Conservation (phyloP, 30 jellyfish, hydroid and myxozoan species). For the Pseudorhiza aurosa region DNA sequence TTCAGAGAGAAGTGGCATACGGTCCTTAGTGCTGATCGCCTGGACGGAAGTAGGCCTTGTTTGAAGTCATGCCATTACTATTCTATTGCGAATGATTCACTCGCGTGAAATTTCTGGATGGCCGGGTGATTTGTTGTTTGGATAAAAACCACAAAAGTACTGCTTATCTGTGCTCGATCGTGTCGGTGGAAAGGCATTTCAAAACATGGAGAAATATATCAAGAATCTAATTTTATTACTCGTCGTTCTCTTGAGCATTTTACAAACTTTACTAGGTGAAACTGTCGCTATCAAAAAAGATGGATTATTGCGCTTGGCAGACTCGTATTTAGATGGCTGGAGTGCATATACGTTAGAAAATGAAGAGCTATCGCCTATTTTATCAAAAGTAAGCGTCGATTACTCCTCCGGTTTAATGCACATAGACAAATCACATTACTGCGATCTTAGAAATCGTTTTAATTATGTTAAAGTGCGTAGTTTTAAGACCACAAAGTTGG, state of each 20-base stretch:
- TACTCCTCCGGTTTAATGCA: slow-evolving; percentile 14
- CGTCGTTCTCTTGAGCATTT: background rate
- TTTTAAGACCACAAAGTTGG: slow-evolving; percentile 7
- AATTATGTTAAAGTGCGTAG: slow-evolving; percentile 11
- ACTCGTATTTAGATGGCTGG: slow-evolving; percentile 48
- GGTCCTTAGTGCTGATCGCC: background rate
- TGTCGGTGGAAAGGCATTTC: background rate
- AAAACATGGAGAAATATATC: slow-evolving; percentile 31
- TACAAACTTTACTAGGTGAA: slow-evolving; percentile 7
- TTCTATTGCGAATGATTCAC: slow-evolving; percentile 52
- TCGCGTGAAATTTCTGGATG: background rate
- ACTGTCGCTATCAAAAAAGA: background rate
- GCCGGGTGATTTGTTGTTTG: slow-evolving; percentile 66
- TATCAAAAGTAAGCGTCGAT: slow-evolving; percentile 41
- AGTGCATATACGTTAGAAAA: slow-evolving; percentile 15
- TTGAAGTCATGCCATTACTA: slow-evolving; percentile 21
- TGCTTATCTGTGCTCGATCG: slow-evolving; percentile 38
- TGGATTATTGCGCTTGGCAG: slow-evolving; percentile 21
- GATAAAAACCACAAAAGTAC: slow-evolving; percentile 38
- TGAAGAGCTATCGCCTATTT: slow-evolving; percentile 30
- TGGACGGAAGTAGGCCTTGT: slow-evolving; percentile 30
- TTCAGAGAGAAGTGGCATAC: background rate
- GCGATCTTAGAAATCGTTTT: slow-evolving; percentile 8
- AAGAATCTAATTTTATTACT: background rate
- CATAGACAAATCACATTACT: slow-evolving; percentile 21